phyloP scores from a whole-genome alignment of 2,797 vertebrate species.

The Intellagama lesueurii region DNA sequence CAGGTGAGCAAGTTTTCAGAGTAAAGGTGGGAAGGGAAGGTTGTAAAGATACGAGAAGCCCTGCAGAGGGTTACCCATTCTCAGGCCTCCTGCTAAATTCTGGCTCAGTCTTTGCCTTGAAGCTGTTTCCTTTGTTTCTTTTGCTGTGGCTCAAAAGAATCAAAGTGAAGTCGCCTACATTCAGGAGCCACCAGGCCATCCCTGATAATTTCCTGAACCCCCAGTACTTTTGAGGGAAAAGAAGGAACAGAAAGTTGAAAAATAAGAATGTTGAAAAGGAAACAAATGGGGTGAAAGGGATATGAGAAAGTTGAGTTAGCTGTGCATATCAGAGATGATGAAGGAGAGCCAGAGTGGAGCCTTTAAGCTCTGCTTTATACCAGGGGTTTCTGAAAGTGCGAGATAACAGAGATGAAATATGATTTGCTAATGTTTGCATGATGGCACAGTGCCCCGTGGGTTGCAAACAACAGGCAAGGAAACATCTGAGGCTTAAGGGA shows the following conservation, averaged over 20 bases:
- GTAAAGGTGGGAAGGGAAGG: background rate
- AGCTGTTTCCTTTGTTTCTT: background rate
- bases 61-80: background rate
- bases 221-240: background rate
- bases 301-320: background rate
- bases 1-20: background rate
- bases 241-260: background rate
- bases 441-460: background rate
- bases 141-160: background rate
- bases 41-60: background rate
- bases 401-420: constrained; percentile 40
- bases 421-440: constrained; percentile 31
- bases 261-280: background rate
- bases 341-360: background rate
- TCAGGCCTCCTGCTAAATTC: background rate
- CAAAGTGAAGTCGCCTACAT: background rate
- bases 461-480: constrained; percentile 27
- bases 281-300: background rate
- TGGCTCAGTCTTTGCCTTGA: background rate
- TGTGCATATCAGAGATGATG: background rate
- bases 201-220: background rate
- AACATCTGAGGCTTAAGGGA: background rate
- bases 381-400: constrained; percentile 15
- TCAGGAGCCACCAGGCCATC: background rate
- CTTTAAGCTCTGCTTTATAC: constrained; percentile 25